Conservation (phyloP, 2,888 invertebrate species). For the Diaphora mendica region DNA sequence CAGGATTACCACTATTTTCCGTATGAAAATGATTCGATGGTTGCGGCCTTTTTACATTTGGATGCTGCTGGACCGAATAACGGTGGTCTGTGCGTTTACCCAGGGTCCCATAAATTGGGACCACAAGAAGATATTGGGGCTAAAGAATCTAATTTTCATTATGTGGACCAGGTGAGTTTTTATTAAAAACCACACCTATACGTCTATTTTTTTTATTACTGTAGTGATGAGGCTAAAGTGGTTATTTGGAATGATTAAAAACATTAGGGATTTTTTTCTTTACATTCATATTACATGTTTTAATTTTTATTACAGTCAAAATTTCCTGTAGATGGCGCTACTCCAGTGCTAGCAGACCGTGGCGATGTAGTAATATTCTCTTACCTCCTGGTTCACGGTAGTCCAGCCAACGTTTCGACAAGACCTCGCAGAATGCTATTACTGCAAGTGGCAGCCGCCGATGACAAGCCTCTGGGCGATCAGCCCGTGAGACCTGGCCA, state of each 20-base stretch:
- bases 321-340: constrained; percentile 81
- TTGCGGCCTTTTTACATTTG: constrained; percentile 86
- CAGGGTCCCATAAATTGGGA: constrained; percentile 87
- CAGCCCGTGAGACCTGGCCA: constrained; percentile 82
- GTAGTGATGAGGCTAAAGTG: neutral
- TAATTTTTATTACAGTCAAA: constrained; percentile 69
- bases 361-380: constrained; percentile 87
- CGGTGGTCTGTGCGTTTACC: constrained; percentile 86
- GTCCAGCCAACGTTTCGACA: constrained; percentile 80
- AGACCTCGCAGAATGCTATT: constrained; percentile 85
- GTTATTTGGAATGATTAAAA: too few relatives aligned
- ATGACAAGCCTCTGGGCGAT: constrained; percentile 78
- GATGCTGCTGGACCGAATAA: constrained; percentile 86
- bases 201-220: too few relatives aligned
- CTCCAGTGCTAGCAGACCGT: constrained; percentile 80
- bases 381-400: constrained; percentile 86
- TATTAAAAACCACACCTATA: neutral
- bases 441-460: constrained; percentile 82
- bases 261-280: too few relatives aligned
- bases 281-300: too few relatives aligned
- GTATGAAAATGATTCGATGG: constrained; percentile 85
- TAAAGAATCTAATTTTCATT: constrained; percentile 77
- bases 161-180: constrained; percentile 76
- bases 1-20: constrained; percentile 88
- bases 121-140: constrained; percentile 83